Evolutionary conservation across 2,888 invertebrate genomes (phyloP), one percentile per base, ranked within the genome.

Genomic region (Ceriagrion tenellum): DNA sequence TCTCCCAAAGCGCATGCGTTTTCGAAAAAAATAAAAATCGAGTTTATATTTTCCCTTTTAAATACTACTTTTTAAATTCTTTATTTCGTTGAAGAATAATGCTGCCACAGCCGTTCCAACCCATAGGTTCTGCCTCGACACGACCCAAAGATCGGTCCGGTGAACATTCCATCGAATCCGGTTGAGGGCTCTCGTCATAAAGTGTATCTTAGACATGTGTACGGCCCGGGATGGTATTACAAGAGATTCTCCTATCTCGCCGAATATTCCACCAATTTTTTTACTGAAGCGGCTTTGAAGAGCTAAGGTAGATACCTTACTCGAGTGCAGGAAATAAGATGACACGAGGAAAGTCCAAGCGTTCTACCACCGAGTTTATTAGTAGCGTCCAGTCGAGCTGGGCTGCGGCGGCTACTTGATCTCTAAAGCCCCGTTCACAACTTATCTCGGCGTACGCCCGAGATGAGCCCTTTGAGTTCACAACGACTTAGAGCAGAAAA

Each of bases 1-100:
- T 81, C 81, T 81, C 81, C 81, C 81, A 30, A 47, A 81, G 81
- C 81, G 35, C 30, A 81, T 81, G 81, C 30, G 81, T 81, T 35
- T 81, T 30, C 35, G 35, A 30, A 30, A 81, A 81, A 69, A n/a
- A n/a, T n/a, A n/a, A n/a, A n/a, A n/a, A n/a, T n/a, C n/a, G n/a
- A n/a, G n/a, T n/a, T n/a, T n/a, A n/a, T n/a, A n/a, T n/a, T 23
- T n/a, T 26, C n/a, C 0, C 18, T 35, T 81, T 35, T 81, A 6
- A n/a, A 69, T 69, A n/a, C 69, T 13, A 35, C 10, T 35, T 18
- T 35, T 81, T 81, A 35, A n/a, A 26, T 81, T 69, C 69, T 69
- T 69, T 35, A n/a, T 81, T 35, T 81, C 16, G 30, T 3, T 81
- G 16, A 13, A 35, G 30, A 81, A 81, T 81, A 81, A 81, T 81